Percentiles rank a stretch among this genome's conserved stretches.
Evolutionary conservation across 2,113 vertebrate genomes (phyloP).

Genomic region (Myxocyprinus asiaticus): DNA sequence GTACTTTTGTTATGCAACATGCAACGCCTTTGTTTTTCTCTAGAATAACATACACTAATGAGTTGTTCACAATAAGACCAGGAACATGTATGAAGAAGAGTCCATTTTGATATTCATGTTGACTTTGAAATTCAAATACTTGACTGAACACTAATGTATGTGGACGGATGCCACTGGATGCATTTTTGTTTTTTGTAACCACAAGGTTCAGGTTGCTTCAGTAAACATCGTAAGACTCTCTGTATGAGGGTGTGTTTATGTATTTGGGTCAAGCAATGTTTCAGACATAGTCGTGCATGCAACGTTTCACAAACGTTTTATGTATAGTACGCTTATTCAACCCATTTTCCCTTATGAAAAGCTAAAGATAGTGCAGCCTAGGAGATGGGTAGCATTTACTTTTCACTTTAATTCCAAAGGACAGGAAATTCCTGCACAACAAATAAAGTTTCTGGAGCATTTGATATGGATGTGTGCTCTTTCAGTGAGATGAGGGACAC

Average conservation of each 20-base stretch:
- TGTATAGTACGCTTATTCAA: background rate
- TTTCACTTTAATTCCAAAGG: background rate
- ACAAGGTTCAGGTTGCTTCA: too few relatives aligned
- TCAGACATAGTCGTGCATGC: background rate
- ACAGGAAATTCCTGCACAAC: background rate
- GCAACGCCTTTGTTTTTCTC: too few relatives aligned
- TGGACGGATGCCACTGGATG: too few relatives aligned
- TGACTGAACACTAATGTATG: too few relatives aligned
- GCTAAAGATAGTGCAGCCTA: background rate
- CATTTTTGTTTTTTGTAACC: too few relatives aligned
- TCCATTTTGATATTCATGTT: too few relatives aligned
- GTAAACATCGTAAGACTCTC: too few relatives aligned
- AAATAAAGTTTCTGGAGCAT: background rate
- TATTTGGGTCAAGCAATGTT: background rate
- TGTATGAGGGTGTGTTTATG: background rate
- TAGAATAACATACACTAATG: too few relatives aligned
- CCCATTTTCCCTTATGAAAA: conserved; percentile 6
- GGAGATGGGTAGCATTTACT: background rate
- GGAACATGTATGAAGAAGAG: too few relatives aligned
- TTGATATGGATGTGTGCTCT: background rate
- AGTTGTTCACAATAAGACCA: too few relatives aligned
- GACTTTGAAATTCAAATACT: too few relatives aligned
- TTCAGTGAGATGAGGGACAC: conserved; percentile 12
- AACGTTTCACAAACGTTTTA: background rate
- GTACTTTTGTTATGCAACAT: too few relatives aligned